These are phyloP conservation scores for Lepas anatifera DNA, from an alignment of 2,888 invertebrate genomes.

Conservation along the genomic window DNA sequence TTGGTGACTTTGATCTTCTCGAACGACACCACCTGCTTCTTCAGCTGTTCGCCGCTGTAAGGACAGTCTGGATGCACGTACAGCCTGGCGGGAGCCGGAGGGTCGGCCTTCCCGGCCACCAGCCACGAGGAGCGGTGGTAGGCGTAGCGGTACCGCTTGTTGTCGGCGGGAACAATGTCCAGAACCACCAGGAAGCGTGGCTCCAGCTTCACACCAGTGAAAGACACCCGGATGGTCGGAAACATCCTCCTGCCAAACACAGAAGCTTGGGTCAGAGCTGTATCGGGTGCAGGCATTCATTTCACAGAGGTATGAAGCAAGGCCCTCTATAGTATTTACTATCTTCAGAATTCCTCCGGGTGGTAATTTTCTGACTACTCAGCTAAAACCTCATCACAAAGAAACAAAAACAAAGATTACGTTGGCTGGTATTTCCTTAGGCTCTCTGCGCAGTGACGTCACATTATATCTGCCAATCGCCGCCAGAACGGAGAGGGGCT, in stretches of 20 bases:
- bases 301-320: too few species aligned
- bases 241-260: constrained; percentile 59
- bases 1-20: constrained; percentile 75
- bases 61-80: constrained; percentile 70
- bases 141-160: constrained; percentile 64
- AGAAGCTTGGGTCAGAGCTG: too few species aligned
- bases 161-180: constrained; percentile 69
- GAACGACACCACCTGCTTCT: constrained; percentile 65
- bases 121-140: constrained; percentile 72
- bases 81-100: constrained; percentile 54
- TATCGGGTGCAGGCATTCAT: too few species aligned
- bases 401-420: too few species aligned
- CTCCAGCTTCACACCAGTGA: constrained; percentile 52
- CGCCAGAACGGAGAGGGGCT: too few species aligned
- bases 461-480: neutral
- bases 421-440: too few species aligned
- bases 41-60: constrained; percentile 62
- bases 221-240: constrained; percentile 61
- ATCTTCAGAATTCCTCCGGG: too few species aligned
- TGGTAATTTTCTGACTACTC: too few species aligned
- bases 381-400: too few species aligned
- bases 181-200: constrained; percentile 58
- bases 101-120: constrained; percentile 66
- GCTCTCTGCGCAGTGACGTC: too few species aligned
- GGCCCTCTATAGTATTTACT: too few species aligned